phyloP scores from a whole-genome alignment of 2,888 invertebrate species.

The Scelioninae gen. 1 region DNA sequence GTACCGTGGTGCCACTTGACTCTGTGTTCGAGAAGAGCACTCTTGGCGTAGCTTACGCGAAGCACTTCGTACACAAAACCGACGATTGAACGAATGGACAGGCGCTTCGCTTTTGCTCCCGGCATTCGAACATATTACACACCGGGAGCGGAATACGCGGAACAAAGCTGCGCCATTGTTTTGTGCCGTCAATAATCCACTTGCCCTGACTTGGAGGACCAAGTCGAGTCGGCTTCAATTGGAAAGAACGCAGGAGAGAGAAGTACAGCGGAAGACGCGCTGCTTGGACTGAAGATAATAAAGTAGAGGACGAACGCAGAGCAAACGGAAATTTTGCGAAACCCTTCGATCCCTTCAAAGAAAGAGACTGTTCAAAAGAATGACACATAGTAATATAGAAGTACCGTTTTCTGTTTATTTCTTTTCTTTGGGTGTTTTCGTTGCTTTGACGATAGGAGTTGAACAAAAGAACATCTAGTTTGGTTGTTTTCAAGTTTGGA shows the following conservation, averaged over 20 bases:
- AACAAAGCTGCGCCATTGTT: slow-evolving; percentile 83
- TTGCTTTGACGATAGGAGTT: too few relatives aligned
- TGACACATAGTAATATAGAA: slow-evolving; percentile 32
- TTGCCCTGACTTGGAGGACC: slow-evolving; percentile 81
- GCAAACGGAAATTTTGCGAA: slow-evolving; percentile 67
- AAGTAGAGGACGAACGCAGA: slow-evolving; percentile 38
- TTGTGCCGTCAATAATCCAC: slow-evolving; percentile 83
- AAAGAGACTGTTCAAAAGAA: slow-evolving; percentile 44
- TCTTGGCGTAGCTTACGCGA: slow-evolving; percentile 74
- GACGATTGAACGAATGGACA: slow-evolving; percentile 76
- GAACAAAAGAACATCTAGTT: too few relatives aligned
- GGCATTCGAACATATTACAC: slow-evolving; percentile 80
- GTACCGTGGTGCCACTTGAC: slow-evolving; percentile 80
- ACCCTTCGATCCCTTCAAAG: slow-evolving; percentile 41
- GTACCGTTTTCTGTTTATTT: too few relatives aligned
- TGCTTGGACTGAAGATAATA: slow-evolving; percentile 29
- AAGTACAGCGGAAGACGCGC: too few relatives aligned
- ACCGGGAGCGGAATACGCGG: slow-evolving; percentile 74
- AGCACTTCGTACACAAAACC: slow-evolving; percentile 81
- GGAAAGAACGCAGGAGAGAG: slow-evolving; percentile 78
- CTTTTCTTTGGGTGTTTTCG: too few relatives aligned
- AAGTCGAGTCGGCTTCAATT: slow-evolving; percentile 75
- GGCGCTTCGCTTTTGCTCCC: slow-evolving; percentile 73
- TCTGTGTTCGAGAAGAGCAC: slow-evolving; percentile 77
- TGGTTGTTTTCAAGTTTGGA: too few relatives aligned